Conservation (phyloP, 2,797 vertebrate genomes). For the Galago senegalensis region DNA sequence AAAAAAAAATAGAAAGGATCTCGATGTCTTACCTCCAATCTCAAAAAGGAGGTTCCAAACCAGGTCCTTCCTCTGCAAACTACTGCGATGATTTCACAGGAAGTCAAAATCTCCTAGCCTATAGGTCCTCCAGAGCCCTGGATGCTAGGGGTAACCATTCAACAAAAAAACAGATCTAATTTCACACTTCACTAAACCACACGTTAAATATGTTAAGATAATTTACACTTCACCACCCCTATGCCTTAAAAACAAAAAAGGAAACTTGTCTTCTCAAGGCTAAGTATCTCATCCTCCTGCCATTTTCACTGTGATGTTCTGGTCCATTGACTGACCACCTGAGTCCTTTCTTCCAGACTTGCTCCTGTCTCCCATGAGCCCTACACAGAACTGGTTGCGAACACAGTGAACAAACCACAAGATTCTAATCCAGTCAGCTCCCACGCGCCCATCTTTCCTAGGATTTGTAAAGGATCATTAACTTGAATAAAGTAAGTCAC, state of each 20-base stretch:
- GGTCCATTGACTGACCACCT: not conserved
- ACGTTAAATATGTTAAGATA: not conserved
- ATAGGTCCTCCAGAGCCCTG: not conserved
- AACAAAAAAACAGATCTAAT: not conserved
- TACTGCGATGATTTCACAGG: not conserved
- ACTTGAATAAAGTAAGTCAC: not conserved
- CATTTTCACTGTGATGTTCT: not conserved
- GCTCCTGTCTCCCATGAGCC: not conserved
- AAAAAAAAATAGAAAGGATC: not conserved
- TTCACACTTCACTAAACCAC: not conserved
- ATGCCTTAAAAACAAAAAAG: not conserved
- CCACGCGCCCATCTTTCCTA: not conserved
- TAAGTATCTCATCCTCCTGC: not conserved
- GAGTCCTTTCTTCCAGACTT: not conserved
- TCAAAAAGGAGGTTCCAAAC: not conserved
- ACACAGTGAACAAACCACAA: not conserved
- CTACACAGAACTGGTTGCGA: not conserved
- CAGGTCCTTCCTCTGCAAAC: not conserved
- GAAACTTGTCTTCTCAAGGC: not conserved
- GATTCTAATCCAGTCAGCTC: not conserved
- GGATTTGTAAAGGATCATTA: not conserved
- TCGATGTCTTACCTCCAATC: not conserved
- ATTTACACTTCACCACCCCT: not conserved
- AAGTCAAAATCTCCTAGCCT: not conserved
- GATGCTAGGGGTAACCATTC: rapidly evolving